phyloP scores from a whole-genome alignment of 2,113 vertebrate genomes.

The Takifugu bimaculatus region DNA sequence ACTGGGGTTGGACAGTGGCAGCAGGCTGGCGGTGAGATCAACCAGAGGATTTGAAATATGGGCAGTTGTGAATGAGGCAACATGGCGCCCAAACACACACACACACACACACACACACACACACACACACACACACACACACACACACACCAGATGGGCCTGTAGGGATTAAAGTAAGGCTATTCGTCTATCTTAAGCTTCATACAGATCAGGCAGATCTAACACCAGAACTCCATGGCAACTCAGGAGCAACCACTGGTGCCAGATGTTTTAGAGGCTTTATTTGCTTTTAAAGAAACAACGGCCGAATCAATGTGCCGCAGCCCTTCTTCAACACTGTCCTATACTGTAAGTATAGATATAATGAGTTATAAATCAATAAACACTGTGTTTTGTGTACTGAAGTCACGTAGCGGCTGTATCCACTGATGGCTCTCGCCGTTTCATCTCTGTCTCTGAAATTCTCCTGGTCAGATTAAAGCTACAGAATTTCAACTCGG shows the following conservation, averaged over 20 bases:
- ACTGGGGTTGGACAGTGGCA: constrained; percentile 13
- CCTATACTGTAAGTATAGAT: too few relatives aligned
- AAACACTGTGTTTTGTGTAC: too few relatives aligned
- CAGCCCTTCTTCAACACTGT: too few relatives aligned
- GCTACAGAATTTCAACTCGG: background rate
- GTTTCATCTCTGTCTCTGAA: too few relatives aligned
- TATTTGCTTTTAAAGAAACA: background rate
- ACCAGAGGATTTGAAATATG: constrained; percentile 56
- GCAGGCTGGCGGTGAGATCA: constrained; percentile 13
- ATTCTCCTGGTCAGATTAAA: background rate
- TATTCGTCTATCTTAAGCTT: constrained; percentile 41
- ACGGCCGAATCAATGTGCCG: too few relatives aligned
- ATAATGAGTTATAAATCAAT: too few relatives aligned
- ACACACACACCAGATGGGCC: constrained; percentile 57
- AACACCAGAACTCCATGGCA: constrained; percentile 18
- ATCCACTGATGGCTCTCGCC: too few relatives aligned
- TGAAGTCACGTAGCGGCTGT: too few relatives aligned
- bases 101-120: background rate
- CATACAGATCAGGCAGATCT: constrained; percentile 27
- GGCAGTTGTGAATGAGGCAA: constrained; percentile 59
- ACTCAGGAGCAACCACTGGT: constrained; percentile 11
- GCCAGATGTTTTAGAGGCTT: background rate
- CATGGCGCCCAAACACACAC: constrained; percentile 33
- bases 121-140: constrained; percentile 20
- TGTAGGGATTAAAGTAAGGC: constrained; percentile 54